Percentiles rank a stretch among this genome's conserved stretches.
These are phyloP conservation scores for Hycleus phaleratus DNA, from an alignment of 1,140 invertebrate genomes.

Conservation along the genomic window DNA sequence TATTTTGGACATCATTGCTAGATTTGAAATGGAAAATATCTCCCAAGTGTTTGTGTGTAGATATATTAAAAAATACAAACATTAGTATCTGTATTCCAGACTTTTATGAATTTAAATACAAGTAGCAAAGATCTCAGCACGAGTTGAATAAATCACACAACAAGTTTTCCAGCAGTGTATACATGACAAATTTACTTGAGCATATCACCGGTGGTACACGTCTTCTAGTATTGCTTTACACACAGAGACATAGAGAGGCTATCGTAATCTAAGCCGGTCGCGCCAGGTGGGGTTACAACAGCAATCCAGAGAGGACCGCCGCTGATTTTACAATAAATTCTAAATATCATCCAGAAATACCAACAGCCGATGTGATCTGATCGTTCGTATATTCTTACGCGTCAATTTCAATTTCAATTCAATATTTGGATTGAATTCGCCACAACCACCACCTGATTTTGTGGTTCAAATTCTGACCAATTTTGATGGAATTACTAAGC, in stretches of 20 bases:
- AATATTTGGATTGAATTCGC: too few relatives aligned
- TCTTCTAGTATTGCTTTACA: slow-evolving; percentile 16
- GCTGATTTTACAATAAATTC: not conserved
- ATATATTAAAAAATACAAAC: not conserved
- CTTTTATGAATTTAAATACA: not conserved
- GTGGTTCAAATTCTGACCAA: slow-evolving; percentile 1
- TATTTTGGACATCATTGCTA: not conserved
- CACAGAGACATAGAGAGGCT: not conserved
- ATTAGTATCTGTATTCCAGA: not conserved
- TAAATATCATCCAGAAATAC: not conserved
- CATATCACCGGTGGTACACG: slow-evolving; percentile 25
- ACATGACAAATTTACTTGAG: slow-evolving; percentile 26
- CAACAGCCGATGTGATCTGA: not conserved
- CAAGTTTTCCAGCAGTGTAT: slow-evolving; percentile 17
- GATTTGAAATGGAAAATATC: not conserved
- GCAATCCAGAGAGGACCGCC: not conserved
- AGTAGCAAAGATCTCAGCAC: not conserved
- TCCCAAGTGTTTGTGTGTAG: not conserved
- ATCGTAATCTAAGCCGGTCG: slow-evolving; percentile 18
- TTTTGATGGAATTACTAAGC: slow-evolving; percentile 8
- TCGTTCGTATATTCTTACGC: not conserved
- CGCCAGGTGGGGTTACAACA: slow-evolving; percentile 21
- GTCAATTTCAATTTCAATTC: too few relatives aligned
- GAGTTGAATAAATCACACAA: not conserved
- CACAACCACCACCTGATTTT: too few relatives aligned